Evolutionary conservation across 2,797 vertebrate species (phyloP).

Genomic region (Capromys pilorides): DNA sequence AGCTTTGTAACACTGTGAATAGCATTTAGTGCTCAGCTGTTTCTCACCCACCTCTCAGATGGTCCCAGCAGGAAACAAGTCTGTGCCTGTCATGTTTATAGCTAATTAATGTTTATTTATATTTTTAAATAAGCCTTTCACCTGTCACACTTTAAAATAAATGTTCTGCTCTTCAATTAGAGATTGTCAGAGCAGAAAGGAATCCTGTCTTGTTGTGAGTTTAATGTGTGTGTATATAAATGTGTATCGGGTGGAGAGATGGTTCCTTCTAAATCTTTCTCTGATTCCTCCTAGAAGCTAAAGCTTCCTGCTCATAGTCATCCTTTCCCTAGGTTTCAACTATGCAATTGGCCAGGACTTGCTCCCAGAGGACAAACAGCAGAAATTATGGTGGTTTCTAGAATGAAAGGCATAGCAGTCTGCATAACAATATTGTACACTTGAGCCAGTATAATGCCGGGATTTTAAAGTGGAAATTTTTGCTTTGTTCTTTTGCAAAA

Average conservation of each 20-base stretch:
- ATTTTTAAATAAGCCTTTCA: constrained; percentile 79
- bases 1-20: constrained; percentile 37
- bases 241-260: not conserved
- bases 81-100: constrained; percentile 77
- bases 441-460: not conserved
- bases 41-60: constrained; percentile 78
- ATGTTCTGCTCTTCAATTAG: constrained; percentile 72
- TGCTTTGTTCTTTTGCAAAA: not conserved
- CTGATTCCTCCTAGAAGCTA: not conserved
- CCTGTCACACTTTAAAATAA: constrained; percentile 74
- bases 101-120: constrained; percentile 81
- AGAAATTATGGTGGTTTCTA: not conserved
- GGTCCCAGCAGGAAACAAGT: constrained; percentile 75
- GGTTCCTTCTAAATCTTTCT: not conserved
- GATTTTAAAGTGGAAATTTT: not conserved
- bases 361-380: not conserved
- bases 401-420: rapidly evolving
- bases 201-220: constrained; percentile 38
- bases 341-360: not conserved
- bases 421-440: not conserved
- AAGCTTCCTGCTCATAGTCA: not conserved
- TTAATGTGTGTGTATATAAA: constrained; percentile 21
- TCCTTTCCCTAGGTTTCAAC: not conserved
- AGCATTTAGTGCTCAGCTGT: constrained; percentile 69
- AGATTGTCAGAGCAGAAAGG: constrained; percentile 68